Percentiles rank a stretch among this genome's conserved stretches.
phyloP scores from a whole-genome alignment of 2,113 vertebrate genomes.

The Phoxinus phoxinus region DNA sequence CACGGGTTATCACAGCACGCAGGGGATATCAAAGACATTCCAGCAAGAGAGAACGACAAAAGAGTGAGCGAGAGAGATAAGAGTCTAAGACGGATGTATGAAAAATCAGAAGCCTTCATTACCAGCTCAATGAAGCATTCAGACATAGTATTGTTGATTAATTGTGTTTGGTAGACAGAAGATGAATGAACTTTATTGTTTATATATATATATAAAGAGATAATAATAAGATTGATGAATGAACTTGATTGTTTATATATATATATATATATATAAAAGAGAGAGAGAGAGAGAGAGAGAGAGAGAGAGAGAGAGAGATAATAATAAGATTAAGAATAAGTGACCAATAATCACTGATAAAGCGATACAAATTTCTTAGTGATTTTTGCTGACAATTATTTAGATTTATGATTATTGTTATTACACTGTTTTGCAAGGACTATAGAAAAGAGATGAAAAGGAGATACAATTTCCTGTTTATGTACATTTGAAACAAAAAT shows the following conservation, averaged over 20 bases:
- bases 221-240: no score
- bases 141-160: not conserved
- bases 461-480: not conserved
- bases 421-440: not conserved
- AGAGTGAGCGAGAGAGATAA: conserved; percentile 22
- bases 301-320: no score
- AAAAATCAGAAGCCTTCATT: not conserved
- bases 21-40: conserved; percentile 54
- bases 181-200: not conserved
- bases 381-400: not conserved
- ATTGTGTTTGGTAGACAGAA: not conserved
- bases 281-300: no score
- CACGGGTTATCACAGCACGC: conserved; percentile 24
- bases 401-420: not conserved
- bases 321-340: not conserved
- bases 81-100: conserved; percentile 12
- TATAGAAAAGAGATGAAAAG: not conserved
- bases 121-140: not conserved
- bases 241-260: not conserved
- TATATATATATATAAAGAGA: not conserved
- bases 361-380: no score
- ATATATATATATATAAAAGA: no score
- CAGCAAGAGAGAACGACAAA: not conserved
- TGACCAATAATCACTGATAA: not conserved
- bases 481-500: not conserved